Base-by-base conservation (phyloP, 2,888 invertebrate species). In the Gryllus longicercus region DNA sequence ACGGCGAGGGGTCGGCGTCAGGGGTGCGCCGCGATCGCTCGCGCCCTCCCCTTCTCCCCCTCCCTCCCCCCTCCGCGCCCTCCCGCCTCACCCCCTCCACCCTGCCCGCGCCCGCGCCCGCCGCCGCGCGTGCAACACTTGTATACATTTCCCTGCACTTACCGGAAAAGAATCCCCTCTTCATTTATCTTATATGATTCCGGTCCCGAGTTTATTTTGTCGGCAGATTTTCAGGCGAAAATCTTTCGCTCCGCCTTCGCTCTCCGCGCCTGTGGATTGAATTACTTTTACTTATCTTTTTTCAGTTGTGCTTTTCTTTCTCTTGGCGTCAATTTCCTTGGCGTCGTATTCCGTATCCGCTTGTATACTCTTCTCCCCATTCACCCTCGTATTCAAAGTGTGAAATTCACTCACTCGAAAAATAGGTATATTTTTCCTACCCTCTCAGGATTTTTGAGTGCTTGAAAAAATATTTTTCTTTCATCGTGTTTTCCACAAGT, bases 241-340 rank as follows among this genome's bases (percentile, higher is more conserved):
- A 63, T 63, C 63, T 63, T 63, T 63, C 63, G 63, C 63, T 14
- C 63, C 63, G 63, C 63, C 63, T 63, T n/a, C 63, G 63, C 63
- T 63, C n/a, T n/a, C 8, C n/a, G 14, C 63, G 63, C 63, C 38
- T 38, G 38, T 63, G 63, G 63, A 63, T 63, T 63, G 63, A 63
- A 63, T 63, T 63, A 63, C 63, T 63, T 63, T 63, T 63, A 38
- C n/a, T 63, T 63, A 63, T 63, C 63, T 63, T 63, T 63, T 63
- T 63, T 63, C 63, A 63, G 63, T 63, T 63, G 63, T 63, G 63
- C 63, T 79, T 50, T 77, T 50, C 63, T 79, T 77, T 79, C 79
- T 79, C 76, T 79, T 74, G 74, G 78, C 80, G 76, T 79, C 80
- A 79, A 80, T 80, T 80, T 80, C 80, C 80, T 80, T 78, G 78